A percentile compares a stretch with the other conserved stretches of the same genome.
Evolutionary conservation across 2,113 vertebrate genomes (phyloP).

Genomic region (Notiomystis cincta): DNA sequence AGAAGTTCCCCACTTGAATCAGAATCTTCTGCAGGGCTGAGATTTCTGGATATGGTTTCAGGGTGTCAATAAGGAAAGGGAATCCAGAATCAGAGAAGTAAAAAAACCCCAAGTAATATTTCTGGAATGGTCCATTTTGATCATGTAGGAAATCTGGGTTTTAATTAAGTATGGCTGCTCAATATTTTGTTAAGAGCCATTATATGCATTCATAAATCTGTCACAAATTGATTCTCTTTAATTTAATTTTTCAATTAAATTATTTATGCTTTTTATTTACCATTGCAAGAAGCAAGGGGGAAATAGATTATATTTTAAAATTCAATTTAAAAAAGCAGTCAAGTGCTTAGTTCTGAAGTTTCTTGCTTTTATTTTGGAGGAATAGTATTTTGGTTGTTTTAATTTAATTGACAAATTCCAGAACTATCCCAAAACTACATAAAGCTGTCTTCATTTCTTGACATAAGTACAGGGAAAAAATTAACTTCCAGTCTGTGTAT

Average conservation of each 20-base stretch:
- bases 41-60: neutral
- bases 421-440: constrained; percentile 18
- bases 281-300: neutral
- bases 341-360: neutral
- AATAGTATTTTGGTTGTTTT: neutral
- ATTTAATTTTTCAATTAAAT: constrained; percentile 19
- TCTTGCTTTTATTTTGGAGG: neutral
- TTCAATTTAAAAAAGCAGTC: neutral
- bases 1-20: neutral
- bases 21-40: neutral
- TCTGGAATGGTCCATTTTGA: neutral
- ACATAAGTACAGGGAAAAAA: neutral
- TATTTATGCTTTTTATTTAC: constrained; percentile 22
- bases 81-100: neutral
- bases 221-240: constrained; percentile 4
- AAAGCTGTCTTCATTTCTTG: constrained; percentile 25
- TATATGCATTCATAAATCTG: neutral
- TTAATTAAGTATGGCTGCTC: neutral
- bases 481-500: neutral
- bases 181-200: neutral
- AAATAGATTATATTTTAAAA: neutral
- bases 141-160: neutral
- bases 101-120: neutral
- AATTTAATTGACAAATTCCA: neutral
- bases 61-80: neutral